phyloP scores from a whole-genome alignment of 2,888 invertebrate genomes.

The Camptogramma bilineatum region DNA sequence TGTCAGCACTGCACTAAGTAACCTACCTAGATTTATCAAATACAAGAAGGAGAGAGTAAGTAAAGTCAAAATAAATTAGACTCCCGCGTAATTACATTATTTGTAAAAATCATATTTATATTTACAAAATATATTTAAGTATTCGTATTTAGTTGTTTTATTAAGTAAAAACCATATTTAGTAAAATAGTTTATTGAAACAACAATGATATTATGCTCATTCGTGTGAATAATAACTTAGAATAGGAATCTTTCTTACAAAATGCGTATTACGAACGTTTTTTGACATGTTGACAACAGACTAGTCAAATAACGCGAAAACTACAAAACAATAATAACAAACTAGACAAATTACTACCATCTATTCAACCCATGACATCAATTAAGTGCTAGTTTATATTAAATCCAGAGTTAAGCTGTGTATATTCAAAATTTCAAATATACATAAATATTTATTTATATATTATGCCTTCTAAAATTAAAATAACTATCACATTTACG shows the following conservation, averaged over 20 bases:
- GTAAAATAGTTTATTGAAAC: conserved; percentile 62
- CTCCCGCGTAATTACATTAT: conserved; percentile 5
- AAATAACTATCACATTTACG: conserved; percentile 41
- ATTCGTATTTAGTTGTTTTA: conserved; percentile 27
- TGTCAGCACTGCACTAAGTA: conserved; percentile 89
- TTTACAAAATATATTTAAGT: conserved; percentile 31
- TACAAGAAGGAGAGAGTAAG: conserved; percentile 85
- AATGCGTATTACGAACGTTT: conserved; percentile 29
- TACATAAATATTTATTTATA: conserved; percentile 15
- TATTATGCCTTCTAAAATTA: conserved; percentile 35
- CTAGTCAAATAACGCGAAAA: background rate
- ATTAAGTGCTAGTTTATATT: conserved; percentile 23
- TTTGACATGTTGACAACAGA: conserved; percentile 8
- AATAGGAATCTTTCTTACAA: conserved; percentile 60
- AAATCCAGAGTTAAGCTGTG: conserved; percentile 23
- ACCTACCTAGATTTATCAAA: conserved; percentile 89
- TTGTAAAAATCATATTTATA: conserved; percentile 26
- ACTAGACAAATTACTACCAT: conserved; percentile 8
- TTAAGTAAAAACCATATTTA: conserved; percentile 33
- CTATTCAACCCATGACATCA: conserved; percentile 30
- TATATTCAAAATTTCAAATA: conserved; percentile 16
- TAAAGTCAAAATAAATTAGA: conserved; percentile 48
- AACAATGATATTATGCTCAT: conserved; percentile 59
- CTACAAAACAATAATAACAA: conserved; percentile 2
- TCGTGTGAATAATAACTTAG: conserved; percentile 44